Percentiles rank a stretch among this genome's conserved stretches.
These are phyloP conservation scores for Panthera tigris DNA, from an alignment of 2,113 vertebrate genomes.

Conservation along the genomic window DNA sequence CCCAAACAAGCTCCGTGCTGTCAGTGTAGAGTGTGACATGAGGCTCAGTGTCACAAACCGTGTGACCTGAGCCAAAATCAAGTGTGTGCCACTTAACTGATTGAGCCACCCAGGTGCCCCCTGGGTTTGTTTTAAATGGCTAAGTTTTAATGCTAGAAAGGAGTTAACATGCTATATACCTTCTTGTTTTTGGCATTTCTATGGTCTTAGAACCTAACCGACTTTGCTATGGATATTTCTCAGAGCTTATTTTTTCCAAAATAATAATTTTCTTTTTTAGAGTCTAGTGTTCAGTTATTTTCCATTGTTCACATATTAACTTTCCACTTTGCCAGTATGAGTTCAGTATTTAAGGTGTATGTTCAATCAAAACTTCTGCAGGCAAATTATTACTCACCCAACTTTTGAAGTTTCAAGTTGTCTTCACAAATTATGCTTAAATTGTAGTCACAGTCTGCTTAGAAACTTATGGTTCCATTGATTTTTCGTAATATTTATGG, in stretches of 20 bases:
- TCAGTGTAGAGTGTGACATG: no score
- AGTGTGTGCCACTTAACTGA: no score
- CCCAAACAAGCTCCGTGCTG: no score
- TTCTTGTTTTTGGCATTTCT: conserved; percentile 13
- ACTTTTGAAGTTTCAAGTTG: neutral
- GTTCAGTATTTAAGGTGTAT: neutral
- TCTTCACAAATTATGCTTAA: conserved; percentile 7
- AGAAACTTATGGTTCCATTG: neutral
- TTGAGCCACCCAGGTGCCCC: no score
- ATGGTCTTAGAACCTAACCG: neutral
- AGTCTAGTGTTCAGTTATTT: neutral
- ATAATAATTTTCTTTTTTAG: neutral
- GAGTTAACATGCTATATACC: neutral
- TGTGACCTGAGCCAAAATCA: no score
- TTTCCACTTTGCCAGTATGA: neutral
- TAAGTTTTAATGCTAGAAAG: conserved; percentile 15
- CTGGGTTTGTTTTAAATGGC: conserved; percentile 25
- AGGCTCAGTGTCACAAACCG: no score
- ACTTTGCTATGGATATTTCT: conserved; percentile 14
- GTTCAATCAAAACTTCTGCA: neutral
- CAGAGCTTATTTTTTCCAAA: neutral
- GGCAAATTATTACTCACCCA: neutral
- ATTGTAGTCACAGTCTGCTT: neutral
- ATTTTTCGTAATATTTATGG: neutral
- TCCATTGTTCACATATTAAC: neutral